Evolutionary conservation across 2,113 vertebrate species (phyloP), one percentile per base, ranked within the genome.

Genomic region (Dipodomys merriami): DNA sequence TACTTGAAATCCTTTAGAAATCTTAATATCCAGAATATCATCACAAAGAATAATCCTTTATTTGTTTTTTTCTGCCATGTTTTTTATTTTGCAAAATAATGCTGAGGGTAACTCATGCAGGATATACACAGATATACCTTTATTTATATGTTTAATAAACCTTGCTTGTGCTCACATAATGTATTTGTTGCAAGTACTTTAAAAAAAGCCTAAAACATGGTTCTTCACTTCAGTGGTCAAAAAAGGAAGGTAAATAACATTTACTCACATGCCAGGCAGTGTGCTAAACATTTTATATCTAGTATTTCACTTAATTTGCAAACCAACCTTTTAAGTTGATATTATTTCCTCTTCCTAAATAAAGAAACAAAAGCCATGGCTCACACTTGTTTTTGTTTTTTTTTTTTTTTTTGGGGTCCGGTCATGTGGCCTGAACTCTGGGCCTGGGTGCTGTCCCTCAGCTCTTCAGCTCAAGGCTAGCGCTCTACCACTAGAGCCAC

Each of bases 291-390:
- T 49, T 86, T 92, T 25, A 53, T 19, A 44, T 67, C 74, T 3
- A 77, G 15, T 33, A 77, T n/a, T 87, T 73, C 67, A 57, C 84
- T 71, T 67, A 86, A 86, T 77, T 81, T 27, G 86, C 27, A 80
- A 15, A 85, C 79, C 44, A 65, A 30, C 25, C 12, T 73, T 87
- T 29, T 65, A 89, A 16, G 62, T 39, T 57, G 62, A 25, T 60
- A 65, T 39, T 80, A 53, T 30, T 74, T 87, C 18, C 10, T 62
- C 69, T 85, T 89, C 72, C 71, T 95, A 83, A 85, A 94, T 46
- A 7, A 89, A 81, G 49, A 78, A 57, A 57, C 53, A 57, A 57
- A 57, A 57, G 53, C 53, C 53, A 57, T 39, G 39, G 39, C 39
- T 39, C 39, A 6, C 39, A 39, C 39, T 39, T 6, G 39, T 39